Base-by-base conservation (phyloP, 1,140 invertebrate genomes). In the Calliphora vicina region DNA sequence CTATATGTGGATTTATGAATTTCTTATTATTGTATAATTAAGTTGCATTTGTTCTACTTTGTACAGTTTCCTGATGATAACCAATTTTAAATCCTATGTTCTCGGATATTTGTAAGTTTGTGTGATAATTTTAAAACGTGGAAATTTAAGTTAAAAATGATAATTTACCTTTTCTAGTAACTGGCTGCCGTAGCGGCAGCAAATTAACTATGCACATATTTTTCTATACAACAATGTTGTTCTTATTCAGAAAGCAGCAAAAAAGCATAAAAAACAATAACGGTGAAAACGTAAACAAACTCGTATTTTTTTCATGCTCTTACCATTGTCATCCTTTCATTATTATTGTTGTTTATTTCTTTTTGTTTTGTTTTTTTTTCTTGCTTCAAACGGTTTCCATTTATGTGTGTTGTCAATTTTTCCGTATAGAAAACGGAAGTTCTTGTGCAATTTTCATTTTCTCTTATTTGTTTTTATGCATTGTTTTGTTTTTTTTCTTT, bases 361-460 rank as follows among this genome's bases (percentile, higher is more conserved):
- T 5, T 43, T 43, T 6, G 42, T n/a, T 61, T 61, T 61, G 13
- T 17, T 61, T 61, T 15, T 17, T 61, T 61, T 61, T 6, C 6
- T 17, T 23, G 3, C 61, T 23, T 20, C 61, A 10, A 23, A 67
- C 10, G 12, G 9, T 12, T 20, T 67, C 4, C 61, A 67, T 67
- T 67, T 67, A 20, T n/a, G n/a, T n/a, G n/a, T 67, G 23, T 67
- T 67, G 61, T 23, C 61, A 67, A 23, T 67, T 67, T 67, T 67
- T 67, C 12, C 15, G 45, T 25, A 67, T 67, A 23, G 20, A 67
- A 67, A 67, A 67, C 61, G 61, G 61, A 67, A 67, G 20, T 25
- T 67, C 50, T 57, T 57, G 45, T 50, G 20, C 61, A 67, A 67
- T 67, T 67, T 67, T 67, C 61, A 67, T 20, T 67, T 67, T 57